Conservation (phyloP, 2,113 vertebrate species). For the Notarius lentiginosus region DNA sequence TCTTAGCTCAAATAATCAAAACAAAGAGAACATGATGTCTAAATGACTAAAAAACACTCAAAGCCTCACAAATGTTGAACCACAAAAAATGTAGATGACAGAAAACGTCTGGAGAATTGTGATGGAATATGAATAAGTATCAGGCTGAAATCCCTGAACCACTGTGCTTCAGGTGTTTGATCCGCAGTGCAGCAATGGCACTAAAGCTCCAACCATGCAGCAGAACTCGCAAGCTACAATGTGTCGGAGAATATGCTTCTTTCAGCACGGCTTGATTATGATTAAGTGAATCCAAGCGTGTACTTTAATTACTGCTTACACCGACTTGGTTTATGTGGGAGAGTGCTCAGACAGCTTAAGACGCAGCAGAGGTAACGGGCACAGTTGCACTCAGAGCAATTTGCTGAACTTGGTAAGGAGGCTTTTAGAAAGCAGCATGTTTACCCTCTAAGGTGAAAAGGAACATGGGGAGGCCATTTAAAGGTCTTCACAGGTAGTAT, state of each 20-base stretch:
- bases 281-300: slow-evolving; percentile 75
- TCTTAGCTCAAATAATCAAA: slow-evolving; percentile 6
- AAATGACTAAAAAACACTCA: slow-evolving; percentile 4
- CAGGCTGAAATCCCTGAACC: slow-evolving; percentile 61
- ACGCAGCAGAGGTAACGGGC: slow-evolving; percentile 61
- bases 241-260: slow-evolving; percentile 62
- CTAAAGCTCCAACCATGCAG: slow-evolving; percentile 62
- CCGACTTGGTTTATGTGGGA: slow-evolving; percentile 68
- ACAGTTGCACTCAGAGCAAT: slow-evolving; percentile 49
- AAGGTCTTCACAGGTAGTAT: background rate
- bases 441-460: slow-evolving; percentile 57
- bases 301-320: slow-evolving; percentile 78
- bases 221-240: slow-evolving; percentile 64
- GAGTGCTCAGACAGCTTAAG: slow-evolving; percentile 63
- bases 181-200: slow-evolving; percentile 61
- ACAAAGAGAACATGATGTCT: slow-evolving; percentile 12
- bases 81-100: background rate
- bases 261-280: slow-evolving; percentile 73
- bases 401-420: slow-evolving; percentile 60
- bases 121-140: slow-evolving; percentile 70
- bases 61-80: slow-evolving; percentile 9
- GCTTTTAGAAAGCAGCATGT: slow-evolving; percentile 57
- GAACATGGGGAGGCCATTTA: slow-evolving; percentile 23
- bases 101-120: slow-evolving; percentile 21
- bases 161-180: slow-evolving; percentile 67